Percentiles rank a stretch among this genome's conserved stretches.
Evolutionary conservation across 2,797 vertebrate genomes (phyloP).

Genomic region (Cuniculus paca): DNA sequence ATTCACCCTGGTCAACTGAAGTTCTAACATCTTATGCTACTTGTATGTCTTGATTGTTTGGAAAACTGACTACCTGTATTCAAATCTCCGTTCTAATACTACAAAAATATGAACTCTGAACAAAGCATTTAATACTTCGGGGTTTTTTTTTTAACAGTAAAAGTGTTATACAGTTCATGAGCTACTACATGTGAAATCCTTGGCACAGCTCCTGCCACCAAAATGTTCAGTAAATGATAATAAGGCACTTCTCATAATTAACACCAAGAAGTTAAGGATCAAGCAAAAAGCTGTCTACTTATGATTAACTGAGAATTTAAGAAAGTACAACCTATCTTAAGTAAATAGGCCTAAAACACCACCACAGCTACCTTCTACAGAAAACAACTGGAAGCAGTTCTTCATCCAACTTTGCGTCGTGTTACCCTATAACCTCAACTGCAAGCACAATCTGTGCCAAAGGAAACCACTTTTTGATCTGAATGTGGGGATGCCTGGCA

Average conservation of each 20-base stretch:
- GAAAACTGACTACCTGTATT: background rate
- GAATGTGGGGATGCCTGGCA: background rate
- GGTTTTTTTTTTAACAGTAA: background rate
- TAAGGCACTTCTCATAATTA: background rate
- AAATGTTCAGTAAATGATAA: background rate
- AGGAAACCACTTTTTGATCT: background rate
- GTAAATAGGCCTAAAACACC: background rate
- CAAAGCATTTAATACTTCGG: background rate
- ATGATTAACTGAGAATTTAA: constrained; percentile 24
- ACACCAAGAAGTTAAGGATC: background rate
- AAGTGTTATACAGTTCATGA: background rate
- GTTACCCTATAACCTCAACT: background rate
- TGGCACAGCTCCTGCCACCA: background rate
- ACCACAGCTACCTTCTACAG: background rate
- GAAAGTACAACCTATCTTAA: background rate
- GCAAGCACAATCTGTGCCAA: background rate
- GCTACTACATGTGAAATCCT: background rate
- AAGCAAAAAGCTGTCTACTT: background rate
- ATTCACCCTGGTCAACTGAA: background rate
- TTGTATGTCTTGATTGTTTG: background rate
- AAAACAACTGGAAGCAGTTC: background rate
- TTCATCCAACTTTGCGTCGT: background rate
- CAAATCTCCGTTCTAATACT: background rate
- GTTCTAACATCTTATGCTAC: background rate
- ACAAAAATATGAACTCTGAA: background rate